phyloP scores from a whole-genome alignment of 1,140 invertebrate species.

The Zaprionus lachaisei region DNA sequence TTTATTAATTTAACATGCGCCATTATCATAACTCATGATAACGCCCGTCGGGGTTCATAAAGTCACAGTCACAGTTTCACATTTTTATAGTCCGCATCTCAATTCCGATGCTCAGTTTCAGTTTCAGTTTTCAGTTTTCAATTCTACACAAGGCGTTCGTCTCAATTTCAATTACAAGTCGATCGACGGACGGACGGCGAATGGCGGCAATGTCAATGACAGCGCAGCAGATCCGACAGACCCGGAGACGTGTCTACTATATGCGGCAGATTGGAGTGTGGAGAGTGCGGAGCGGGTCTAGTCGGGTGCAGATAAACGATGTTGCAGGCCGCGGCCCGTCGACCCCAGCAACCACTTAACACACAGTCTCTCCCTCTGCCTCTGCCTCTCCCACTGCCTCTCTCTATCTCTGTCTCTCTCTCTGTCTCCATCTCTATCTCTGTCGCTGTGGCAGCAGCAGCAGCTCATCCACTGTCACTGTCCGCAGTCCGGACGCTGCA shows the following conservation, averaged over 20 bases:
- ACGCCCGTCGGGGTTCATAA: constrained; percentile 31
- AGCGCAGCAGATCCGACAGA: background rate
- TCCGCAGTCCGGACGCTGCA: constrained; percentile 59
- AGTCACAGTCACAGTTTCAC: constrained; percentile 41
- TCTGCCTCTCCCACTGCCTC: constrained; percentile 7
- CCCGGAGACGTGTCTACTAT: constrained; percentile 19
- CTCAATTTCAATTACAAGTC: constrained; percentile 43
- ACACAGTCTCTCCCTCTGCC: constrained; percentile 19
- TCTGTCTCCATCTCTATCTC: constrained; percentile 15
- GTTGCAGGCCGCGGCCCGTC: constrained; percentile 34
- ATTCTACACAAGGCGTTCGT: constrained; percentile 33
- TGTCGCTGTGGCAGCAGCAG: constrained; percentile 1
- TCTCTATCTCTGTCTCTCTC: constrained; percentile 3
- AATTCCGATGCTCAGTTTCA: background rate
- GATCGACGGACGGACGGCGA: constrained; percentile 1
- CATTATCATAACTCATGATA: constrained; percentile 67
- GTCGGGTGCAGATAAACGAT: constrained; percentile 39
- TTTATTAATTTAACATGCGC: constrained; percentile 74
- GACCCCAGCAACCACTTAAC: constrained; percentile 55
- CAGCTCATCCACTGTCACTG: constrained; percentile 45
- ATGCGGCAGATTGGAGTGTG: background rate
- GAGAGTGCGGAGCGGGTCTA: background rate
- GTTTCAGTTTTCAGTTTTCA: background rate
- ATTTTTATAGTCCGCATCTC: constrained; percentile 16
- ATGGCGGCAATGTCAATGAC: constrained; percentile 53